Base-by-base conservation (phyloP, 2,888 invertebrate species). In the Chrysomela aeneicollis region DNA sequence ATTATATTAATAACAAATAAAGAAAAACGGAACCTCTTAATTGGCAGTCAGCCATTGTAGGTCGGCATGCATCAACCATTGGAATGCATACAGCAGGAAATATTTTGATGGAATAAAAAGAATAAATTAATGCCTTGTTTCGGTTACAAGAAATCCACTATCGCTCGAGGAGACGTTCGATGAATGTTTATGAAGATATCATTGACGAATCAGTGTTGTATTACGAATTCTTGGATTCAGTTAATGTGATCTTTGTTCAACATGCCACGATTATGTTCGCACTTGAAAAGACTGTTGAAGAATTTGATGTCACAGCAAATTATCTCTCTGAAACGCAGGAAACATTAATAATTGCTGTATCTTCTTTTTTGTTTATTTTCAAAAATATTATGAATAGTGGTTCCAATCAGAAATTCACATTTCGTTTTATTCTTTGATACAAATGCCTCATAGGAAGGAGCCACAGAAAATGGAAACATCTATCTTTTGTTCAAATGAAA, bases 51-150 rank as follows among this genome's bases (percentile, higher is more conserved):
- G 66, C 68, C 62, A 67, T 63, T 61, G 67, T 67, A 60, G 64
- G 59, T 57, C 70, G 66, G 65, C 71, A 67, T 66, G 67, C 65
- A 70, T 70, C 64, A 54, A 66, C 66, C 17, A 50, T 61, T 55
- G 55, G 55, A 63, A 68, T 64, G 69, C 66, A 70, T 70, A 69
- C 68, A 70, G 64, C 63, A 70, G 71, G 70, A 73, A 71, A 72
- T 72, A 73, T 71, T 71, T 70, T 66, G 68, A 73, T 70, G 70
- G 37, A 49, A 72, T 72, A 72, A 68, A 67, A 65, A 66, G 70
- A 68, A 63, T 68, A 63, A 65, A 68, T 68, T 64, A 68, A 65
- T 50, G 63, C 68, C 58, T 61, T 68, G 68, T 65, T 61, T 55
- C 55, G 37, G 55, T 49, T 61, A 57, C 19, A 37, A 46, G 57